Evolutionary conservation across 2,113 vertebrate species (phyloP).

Genomic region (Aspidoscelis tigris): DNA sequence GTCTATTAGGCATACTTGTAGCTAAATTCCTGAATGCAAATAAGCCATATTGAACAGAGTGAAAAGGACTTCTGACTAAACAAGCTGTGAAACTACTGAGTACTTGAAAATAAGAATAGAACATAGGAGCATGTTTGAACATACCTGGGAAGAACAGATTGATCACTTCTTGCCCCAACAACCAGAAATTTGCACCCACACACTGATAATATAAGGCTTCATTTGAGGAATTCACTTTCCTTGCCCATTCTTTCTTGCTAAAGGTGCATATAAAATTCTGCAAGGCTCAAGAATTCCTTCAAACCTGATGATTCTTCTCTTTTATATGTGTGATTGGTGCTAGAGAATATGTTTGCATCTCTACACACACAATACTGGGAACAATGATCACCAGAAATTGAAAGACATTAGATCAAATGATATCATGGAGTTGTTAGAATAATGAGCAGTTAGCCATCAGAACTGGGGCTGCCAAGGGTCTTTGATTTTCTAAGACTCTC

Average conservation of each 20-base stretch:
- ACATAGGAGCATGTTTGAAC: not conserved
- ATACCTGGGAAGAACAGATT: not conserved
- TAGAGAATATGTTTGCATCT: too few relatives aligned
- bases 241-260: too few relatives aligned
- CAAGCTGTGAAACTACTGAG: not conserved
- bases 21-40: not conserved
- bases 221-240: too few relatives aligned
- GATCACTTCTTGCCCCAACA: not conserved
- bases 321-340: not conserved
- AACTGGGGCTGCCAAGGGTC: too few relatives aligned
- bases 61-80: not conserved
- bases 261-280: not conserved
- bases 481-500: too few relatives aligned
- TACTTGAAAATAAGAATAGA: not conserved
- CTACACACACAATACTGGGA: not conserved
- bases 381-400: not conserved
- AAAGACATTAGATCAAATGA: not conserved
- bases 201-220: too few relatives aligned
- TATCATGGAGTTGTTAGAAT: not conserved
- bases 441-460: not conserved
- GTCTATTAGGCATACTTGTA: too few relatives aligned
- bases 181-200: too few relatives aligned
- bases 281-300: not conserved
- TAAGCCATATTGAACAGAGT: not conserved
- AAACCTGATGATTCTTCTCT: not conserved